phyloP scores from a whole-genome alignment of 2,113 vertebrate genomes.

The Dolichallabes microphthalmus region DNA sequence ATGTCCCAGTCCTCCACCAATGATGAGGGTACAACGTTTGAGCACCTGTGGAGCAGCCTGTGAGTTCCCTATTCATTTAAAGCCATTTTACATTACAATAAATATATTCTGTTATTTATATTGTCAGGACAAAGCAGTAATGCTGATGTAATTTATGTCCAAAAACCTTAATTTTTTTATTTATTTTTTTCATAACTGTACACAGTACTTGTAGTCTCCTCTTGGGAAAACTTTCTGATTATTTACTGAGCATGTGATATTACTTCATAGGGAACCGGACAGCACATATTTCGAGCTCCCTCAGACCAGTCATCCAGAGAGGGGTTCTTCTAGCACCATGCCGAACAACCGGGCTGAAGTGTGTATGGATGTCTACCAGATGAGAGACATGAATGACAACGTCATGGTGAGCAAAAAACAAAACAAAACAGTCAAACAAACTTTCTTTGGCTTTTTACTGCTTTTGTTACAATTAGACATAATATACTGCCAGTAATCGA shows the following conservation, averaged over 20 bases:
- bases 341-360: slow-evolving; percentile 72
- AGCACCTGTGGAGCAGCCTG: slow-evolving; percentile 94
- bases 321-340: slow-evolving; percentile 62
- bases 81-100: not conserved
- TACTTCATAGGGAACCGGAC: slow-evolving; percentile 86
- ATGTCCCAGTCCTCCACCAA: slow-evolving; percentile 85
- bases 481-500: not conserved
- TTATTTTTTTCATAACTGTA: no score
- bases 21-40: slow-evolving; percentile 88
- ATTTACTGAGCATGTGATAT: not conserved
- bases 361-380: slow-evolving; percentile 87
- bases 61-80: slow-evolving; percentile 70
- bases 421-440: not conserved
- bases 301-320: slow-evolving; percentile 67
- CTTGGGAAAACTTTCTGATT: not conserved
- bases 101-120: slow-evolving; percentile 1
- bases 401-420: slow-evolving; percentile 81
- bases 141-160: not conserved
- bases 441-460: not conserved
- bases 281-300: slow-evolving; percentile 95
- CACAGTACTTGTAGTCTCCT: not conserved
- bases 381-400: slow-evolving; percentile 83
- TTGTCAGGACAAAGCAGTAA: not conserved
- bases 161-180: not conserved
- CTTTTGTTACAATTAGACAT: not conserved